Percentiles rank a stretch among this genome's conserved stretches.
Evolutionary conservation across 2,797 vertebrate genomes (phyloP).

Genomic region (Silurus lanzhouensis): DNA sequence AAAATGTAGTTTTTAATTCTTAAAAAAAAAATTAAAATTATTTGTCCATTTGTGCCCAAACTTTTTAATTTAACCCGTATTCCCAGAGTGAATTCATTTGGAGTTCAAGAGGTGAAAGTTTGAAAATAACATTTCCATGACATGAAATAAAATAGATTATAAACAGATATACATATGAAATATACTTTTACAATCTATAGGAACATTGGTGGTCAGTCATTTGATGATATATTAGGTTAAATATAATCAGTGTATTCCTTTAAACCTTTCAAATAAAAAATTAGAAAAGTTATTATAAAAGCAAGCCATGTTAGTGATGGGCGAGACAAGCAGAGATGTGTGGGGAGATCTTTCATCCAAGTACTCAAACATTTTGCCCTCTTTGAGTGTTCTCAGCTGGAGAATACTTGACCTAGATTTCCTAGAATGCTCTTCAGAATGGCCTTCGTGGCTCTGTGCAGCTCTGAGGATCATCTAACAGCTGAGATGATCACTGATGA

Average conservation of each 20-base stretch:
- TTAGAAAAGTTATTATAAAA: background rate
- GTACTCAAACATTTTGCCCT: background rate
- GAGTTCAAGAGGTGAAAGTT: no score
- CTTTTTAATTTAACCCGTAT: background rate
- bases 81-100: background rate
- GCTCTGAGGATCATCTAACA: slow-evolving; percentile 17
- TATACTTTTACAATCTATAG: background rate
- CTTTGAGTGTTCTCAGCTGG: slow-evolving; percentile 20
- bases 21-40: background rate
- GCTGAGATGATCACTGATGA: slow-evolving; percentile 13
- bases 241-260: background rate
- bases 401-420: slow-evolving; percentile 42
- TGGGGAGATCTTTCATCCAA: background rate
- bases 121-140: no score
- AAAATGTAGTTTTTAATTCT: background rate
- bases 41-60: background rate
- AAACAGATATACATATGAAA: no score
- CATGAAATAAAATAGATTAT: no score
- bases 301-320: slow-evolving; percentile 30
- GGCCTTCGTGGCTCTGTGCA: slow-evolving; percentile 11
- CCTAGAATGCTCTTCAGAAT: slow-evolving; percentile 16
- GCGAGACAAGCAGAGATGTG: slow-evolving; percentile 37
- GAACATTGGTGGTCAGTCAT: background rate
- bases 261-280: no score
- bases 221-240: background rate